These are phyloP conservation scores for Lamellibrachia luymesi DNA, from an alignment of 1,140 invertebrate species.

Conservation along the genomic window DNA sequence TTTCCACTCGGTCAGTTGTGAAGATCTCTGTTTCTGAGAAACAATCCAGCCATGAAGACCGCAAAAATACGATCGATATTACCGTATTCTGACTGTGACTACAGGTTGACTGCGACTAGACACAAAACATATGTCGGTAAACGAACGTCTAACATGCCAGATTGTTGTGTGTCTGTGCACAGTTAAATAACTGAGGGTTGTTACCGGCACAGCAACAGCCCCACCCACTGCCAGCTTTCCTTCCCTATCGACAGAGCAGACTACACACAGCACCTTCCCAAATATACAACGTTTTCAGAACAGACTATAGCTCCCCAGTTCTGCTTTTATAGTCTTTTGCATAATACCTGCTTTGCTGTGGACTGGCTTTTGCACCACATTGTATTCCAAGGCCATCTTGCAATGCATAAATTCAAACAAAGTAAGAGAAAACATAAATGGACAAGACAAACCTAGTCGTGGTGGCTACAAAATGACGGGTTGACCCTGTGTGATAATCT, in stretches of 20 bases:
- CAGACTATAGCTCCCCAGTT: neutral
- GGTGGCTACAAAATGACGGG: neutral
- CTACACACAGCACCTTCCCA: neutral
- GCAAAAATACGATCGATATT: neutral
- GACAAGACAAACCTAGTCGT: neutral
- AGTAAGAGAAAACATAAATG: neutral
- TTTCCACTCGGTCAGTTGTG: neutral
- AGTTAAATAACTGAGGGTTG: neutral
- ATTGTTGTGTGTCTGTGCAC: neutral
- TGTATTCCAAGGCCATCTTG: neutral
- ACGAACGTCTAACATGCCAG: neutral
- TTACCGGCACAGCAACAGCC: neutral
- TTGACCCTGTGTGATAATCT: neutral
- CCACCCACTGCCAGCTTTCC: neutral
- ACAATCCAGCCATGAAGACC: neutral
- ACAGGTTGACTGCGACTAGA: neutral
- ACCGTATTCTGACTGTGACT: neutral
- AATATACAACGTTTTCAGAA: neutral
- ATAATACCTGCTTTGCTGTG: neutral
- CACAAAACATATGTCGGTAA: neutral
- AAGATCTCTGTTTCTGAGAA: neutral
- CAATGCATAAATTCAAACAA: neutral
- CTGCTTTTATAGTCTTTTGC: neutral
- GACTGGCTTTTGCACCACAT: neutral
- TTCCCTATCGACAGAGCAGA: neutral